These are phyloP conservation scores for Chionoecetes opilio DNA, from an alignment of 1,140 invertebrate species.

Conservation along the genomic window DNA sequence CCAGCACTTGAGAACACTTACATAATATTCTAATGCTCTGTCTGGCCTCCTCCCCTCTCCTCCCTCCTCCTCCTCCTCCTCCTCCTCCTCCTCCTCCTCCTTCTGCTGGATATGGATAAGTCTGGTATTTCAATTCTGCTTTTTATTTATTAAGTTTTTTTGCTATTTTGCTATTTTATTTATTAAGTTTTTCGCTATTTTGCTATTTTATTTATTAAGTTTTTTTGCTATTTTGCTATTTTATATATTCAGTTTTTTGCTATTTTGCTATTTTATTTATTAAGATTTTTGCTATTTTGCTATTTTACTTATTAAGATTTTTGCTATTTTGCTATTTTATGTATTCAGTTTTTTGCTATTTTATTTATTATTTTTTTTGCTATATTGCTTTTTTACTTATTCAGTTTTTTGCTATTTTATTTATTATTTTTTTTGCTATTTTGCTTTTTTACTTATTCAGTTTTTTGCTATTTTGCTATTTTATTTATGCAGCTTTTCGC, in stretches of 20 bases:
- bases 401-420: not conserved
- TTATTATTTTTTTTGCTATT: not conserved
- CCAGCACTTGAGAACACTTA: conserved; percentile 6
- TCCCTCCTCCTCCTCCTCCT: not conserved
- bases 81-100: not conserved
- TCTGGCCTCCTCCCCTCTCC: not conserved
- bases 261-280: no score
- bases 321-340: no score
- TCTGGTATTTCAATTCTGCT: not conserved
- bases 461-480: not conserved
- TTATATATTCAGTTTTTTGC: no score
- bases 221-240: no score
- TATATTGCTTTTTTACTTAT: not conserved
- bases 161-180: no score
- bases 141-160: not conserved
- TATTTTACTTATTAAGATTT: no score
- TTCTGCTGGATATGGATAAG: not conserved
- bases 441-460: not conserved
- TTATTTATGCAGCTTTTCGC: no score
- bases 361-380: not conserved
- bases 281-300: no score
- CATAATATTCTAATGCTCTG: not conserved
- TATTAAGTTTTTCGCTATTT: no score
- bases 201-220: no score
- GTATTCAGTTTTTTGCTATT: no score